Evolutionary conservation across 2,797 vertebrate species (phyloP).

Genomic region (Macropodus opercularis): DNA sequence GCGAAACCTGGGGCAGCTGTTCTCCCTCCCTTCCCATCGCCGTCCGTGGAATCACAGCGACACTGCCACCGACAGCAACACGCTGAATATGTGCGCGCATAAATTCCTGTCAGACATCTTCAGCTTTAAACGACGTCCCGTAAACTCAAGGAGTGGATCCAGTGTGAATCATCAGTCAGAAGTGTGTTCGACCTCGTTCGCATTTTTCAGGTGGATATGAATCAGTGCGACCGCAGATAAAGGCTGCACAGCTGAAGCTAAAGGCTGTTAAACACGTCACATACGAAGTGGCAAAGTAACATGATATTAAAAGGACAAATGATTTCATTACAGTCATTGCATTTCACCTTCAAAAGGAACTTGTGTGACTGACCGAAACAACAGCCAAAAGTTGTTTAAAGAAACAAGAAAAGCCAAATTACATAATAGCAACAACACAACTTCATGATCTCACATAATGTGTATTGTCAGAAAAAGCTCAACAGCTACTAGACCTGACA

Average conservation of each 20-base stretch:
- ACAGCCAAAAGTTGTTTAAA: background rate
- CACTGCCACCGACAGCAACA: conserved; percentile 12
- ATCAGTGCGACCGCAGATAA: background rate
- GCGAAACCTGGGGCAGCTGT: conserved; percentile 2
- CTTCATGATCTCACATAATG: background rate
- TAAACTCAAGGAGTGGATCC: conserved; percentile 21
- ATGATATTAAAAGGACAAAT: background rate
- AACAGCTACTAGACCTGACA: background rate
- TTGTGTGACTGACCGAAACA: no score
- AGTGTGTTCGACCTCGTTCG: conserved; percentile 5
- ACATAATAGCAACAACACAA: background rate
- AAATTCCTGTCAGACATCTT: conserved; percentile 26
- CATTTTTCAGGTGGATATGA: conserved; percentile 4
- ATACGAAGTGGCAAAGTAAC: background rate
- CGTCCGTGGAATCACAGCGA: conserved; percentile 46
- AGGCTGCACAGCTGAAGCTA: background rate
- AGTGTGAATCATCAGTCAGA: conserved; percentile 27
- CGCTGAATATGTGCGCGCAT: conserved; percentile 33
- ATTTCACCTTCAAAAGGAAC: background rate
- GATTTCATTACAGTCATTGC: background rate
- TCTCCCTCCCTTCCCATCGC: conserved; percentile 27
- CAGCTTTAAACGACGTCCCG: conserved; percentile 14
- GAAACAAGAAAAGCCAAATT: background rate
- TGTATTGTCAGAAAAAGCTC: background rate
- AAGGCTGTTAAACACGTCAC: background rate